Evolutionary conservation across 2,113 vertebrate species (phyloP).

Genomic region (Zapus hudsonius): DNA sequence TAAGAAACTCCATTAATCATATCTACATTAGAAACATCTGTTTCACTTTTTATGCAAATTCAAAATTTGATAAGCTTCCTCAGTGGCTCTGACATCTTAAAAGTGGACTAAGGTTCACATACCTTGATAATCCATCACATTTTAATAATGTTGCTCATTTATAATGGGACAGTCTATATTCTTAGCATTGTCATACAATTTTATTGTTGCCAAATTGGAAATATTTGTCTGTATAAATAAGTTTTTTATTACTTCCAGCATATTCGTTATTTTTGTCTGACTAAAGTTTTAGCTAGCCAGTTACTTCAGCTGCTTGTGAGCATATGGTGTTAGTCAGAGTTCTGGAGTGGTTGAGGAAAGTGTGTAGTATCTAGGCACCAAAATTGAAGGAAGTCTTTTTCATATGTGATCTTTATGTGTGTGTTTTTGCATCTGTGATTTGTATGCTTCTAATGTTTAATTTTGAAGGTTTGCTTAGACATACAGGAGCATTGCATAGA

Average conservation of each 20-base stretch:
- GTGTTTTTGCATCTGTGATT: neutral
- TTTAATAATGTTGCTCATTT: conserved; percentile 22
- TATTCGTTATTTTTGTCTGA: neutral
- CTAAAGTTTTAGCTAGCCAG: neutral
- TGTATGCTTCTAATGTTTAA: neutral
- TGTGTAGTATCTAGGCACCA: neutral
- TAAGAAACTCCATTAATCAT: neutral
- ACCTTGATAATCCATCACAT: neutral
- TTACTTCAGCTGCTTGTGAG: neutral
- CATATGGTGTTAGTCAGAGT: neutral
- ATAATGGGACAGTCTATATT: neutral
- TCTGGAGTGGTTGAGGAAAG: neutral
- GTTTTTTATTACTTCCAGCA: neutral
- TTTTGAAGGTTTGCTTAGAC: neutral
- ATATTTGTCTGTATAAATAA: neutral
- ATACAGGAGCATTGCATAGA: neutral
- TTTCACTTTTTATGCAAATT: neutral
- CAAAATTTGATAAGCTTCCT: neutral
- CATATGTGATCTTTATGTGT: neutral
- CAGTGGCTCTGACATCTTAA: neutral
- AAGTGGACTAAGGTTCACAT: neutral
- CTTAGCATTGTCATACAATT: neutral
- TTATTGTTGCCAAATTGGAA: neutral
- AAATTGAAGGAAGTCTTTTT: neutral
- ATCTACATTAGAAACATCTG: neutral